Evolutionary conservation across 30 jellyfish, hydroid and myxozoan genomes (phyloP).

Genomic region (Rhopilema esculentum): DNA sequence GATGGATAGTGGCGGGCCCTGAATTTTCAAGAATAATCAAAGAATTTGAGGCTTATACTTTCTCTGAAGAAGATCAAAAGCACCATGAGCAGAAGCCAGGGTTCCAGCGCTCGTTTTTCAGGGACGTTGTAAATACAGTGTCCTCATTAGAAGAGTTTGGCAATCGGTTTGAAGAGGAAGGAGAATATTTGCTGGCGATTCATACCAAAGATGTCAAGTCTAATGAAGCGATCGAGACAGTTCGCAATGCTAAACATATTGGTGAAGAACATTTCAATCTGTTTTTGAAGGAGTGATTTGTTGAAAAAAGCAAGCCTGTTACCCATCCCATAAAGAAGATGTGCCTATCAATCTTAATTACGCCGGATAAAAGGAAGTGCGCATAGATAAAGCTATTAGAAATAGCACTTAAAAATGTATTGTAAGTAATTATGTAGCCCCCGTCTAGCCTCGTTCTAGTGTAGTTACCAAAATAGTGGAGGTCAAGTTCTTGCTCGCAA

Average conservation of each 20-base stretch:
- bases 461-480: conserved; percentile 20
- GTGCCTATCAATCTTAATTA: neutral
- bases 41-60: neutral
- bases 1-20: conserved; percentile 44
- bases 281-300: neutral
- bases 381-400: neutral
- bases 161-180: neutral
- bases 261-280: neutral
- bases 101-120: neutral
- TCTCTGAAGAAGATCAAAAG: neutral
- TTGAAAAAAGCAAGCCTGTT: neutral
- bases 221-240: neutral
- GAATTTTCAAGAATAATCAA: neutral
- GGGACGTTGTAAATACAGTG: neutral
- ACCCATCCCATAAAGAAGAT: neutral
- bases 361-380: neutral
- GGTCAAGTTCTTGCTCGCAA: conserved; percentile 36
- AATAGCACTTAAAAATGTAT: no score
- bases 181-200: neutral
- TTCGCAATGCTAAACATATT: neutral
- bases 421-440: no score
- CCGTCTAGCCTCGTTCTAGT: conserved; percentile 15
- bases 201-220: neutral
- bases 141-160: neutral
- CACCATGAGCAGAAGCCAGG: neutral